Percentiles rank a stretch among this genome's conserved stretches.
Conservation (phyloP, 2,113 vertebrate species). For the Pipra filicauda region DNA sequence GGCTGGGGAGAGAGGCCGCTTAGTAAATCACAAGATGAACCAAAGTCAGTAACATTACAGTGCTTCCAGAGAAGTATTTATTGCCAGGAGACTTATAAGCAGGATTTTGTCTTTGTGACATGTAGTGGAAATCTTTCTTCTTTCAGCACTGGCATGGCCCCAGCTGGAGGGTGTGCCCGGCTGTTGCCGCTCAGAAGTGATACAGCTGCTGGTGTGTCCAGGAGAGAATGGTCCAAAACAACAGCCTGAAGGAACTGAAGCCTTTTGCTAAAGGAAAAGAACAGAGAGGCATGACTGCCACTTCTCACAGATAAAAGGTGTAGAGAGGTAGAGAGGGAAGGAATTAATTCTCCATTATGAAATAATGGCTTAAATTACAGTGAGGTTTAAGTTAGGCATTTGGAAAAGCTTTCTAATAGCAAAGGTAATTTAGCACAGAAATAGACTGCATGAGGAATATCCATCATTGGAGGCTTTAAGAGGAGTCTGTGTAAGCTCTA, state of each 20-base stretch:
- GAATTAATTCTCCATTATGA: conserved; percentile 30
- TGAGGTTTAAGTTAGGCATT: conserved; percentile 4
- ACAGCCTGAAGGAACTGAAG: neutral
- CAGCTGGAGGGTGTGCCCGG: neutral
- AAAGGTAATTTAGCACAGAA: conserved; percentile 40
- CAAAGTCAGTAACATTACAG: neutral
- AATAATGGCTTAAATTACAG: conserved; percentile 25
- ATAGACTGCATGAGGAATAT: neutral
- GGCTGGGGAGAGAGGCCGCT: neutral
- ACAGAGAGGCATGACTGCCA: accelerated
- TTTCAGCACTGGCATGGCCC: neutral
- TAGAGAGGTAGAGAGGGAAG: neutral
- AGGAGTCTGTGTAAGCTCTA: neutral
- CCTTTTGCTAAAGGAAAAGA: neutral
- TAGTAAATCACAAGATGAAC: neutral
- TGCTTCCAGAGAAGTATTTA: neutral
- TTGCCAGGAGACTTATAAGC: neutral
- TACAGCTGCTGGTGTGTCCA: neutral
- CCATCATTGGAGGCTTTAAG: neutral
- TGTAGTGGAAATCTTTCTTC: neutral
- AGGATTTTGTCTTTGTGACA: neutral
- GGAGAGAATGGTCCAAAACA: neutral
- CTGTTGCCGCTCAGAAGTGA: neutral
- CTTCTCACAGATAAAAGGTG: neutral
- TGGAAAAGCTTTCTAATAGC: conserved; percentile 34